These are phyloP conservation scores for Pogonocichla stellata DNA, from an alignment of 2,113 vertebrate species.

Conservation along the genomic window DNA sequence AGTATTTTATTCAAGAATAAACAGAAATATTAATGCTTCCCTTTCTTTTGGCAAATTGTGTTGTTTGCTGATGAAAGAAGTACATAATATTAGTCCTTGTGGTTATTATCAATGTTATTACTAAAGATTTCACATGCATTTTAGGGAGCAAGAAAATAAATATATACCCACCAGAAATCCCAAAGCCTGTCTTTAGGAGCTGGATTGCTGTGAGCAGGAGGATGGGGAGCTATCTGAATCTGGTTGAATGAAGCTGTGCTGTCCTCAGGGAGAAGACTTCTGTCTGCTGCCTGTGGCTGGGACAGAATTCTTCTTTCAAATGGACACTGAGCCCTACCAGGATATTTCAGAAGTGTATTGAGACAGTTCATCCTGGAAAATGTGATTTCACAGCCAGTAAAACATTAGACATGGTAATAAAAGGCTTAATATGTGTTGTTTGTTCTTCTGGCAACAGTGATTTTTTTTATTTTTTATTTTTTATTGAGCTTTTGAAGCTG, in stretches of 20 bases:
- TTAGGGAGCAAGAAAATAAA: background rate
- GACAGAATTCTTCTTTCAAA: background rate
- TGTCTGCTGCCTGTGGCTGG: background rate
- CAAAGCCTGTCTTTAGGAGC: background rate
- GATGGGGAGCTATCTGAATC: background rate
- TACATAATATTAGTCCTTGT: too few relatives aligned
- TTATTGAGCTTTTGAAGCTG: background rate
- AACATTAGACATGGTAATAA: constrained; percentile 51
- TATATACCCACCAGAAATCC: rapidly evolving
- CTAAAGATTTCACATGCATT: background rate
- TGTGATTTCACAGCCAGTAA: constrained; percentile 60
- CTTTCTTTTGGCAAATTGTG: background rate
- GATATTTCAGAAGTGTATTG: constrained; percentile 18
- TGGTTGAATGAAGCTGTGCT: background rate
- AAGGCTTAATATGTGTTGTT: constrained; percentile 19
- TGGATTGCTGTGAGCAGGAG: background rate
- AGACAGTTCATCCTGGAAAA: constrained; percentile 35
- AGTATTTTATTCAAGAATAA: background rate
- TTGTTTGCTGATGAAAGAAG: background rate
- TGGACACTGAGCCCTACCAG: background rate
- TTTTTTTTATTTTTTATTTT: background rate
- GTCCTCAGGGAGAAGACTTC: background rate
- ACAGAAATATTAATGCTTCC: background rate
- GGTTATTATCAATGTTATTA: background rate
- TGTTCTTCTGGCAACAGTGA: constrained; percentile 12